Evolutionary conservation across 2,113 vertebrate genomes (phyloP).

Genomic region (Pseudopodoces humilis): DNA sequence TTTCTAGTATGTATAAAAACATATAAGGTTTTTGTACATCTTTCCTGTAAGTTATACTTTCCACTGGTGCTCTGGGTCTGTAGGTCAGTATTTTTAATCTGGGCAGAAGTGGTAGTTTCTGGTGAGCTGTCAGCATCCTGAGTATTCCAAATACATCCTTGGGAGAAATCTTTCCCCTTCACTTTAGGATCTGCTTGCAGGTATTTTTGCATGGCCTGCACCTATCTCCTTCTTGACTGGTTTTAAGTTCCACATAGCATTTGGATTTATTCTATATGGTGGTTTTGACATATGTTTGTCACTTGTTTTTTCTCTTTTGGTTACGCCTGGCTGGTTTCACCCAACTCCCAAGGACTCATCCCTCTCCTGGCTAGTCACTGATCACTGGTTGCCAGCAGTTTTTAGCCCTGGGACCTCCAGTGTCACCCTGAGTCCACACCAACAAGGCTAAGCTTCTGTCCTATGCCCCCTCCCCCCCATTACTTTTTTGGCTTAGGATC

Average conservation of each 20-base stretch:
- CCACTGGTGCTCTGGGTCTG: background rate
- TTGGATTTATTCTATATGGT: background rate
- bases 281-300: background rate
- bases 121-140: background rate
- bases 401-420: background rate
- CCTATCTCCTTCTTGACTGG: background rate
- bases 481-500: background rate
- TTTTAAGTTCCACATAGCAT: background rate
- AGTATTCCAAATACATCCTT: background rate
- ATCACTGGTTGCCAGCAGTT: background rate
- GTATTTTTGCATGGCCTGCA: background rate
- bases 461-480: fast-evolving
- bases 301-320: background rate
- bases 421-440: background rate
- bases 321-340: background rate
- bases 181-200: background rate
- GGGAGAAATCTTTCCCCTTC: background rate
- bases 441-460: background rate
- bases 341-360: background rate
- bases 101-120: background rate
- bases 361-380: background rate
- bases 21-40: background rate
- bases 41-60: background rate
- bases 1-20: background rate
- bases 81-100: background rate